Base-by-base conservation (phyloP, 92 coral and sea anemone genomes). In the Galaxea fascicularis region DNA sequence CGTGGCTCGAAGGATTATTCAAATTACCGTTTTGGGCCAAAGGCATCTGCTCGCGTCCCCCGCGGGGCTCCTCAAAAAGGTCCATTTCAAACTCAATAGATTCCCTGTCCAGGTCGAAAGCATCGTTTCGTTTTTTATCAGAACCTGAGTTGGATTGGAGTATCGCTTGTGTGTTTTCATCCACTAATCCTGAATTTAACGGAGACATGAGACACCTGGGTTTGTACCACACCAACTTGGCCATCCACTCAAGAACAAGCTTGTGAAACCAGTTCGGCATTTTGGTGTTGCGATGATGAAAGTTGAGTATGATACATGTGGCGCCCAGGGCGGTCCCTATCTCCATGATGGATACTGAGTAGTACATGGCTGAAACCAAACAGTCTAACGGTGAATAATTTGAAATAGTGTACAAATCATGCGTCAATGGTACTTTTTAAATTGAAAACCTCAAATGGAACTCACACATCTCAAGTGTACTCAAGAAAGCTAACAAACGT, bases 271-370 rank as follows among this genome's bases (percentile, higher is more conserved):
- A 94, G 28, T 52, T 53, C 17, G 98, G 98, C 98, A 94, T 94
- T 49, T 89, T 93, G 30, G 94, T 94, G 81, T 90, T 90, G 66
- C 98, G 93, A 80, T 94, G 98, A 70, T 94, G 92, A 71, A 94
- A 86, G 85, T 94, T 94, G 12, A 94, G 89, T 54, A 94, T 94
- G 46, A 94, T 89, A 62, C 98, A 94, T 10, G 98, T 94, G 21
- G 98, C 98, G 0, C 95, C 98, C 1, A 94, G 86, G 20, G 98
- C 98, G 5, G 98, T 94, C 10, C 98, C 98, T 75, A 94, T 94
- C 56, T 94, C 98, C 98, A 94, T 94, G 93, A 94, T 94, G 18
- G 98, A 94, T 64, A 94, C 98, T 16, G 98, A 94, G 88, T 94
- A 94, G 75, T 94, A 94, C 98, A 94, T 94, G 14, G 98, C 98